Evolutionary conservation across 2,113 vertebrate species (phyloP), one percentile per base, ranked within the genome.

Genomic region (Dasyprocta punctata): DNA sequence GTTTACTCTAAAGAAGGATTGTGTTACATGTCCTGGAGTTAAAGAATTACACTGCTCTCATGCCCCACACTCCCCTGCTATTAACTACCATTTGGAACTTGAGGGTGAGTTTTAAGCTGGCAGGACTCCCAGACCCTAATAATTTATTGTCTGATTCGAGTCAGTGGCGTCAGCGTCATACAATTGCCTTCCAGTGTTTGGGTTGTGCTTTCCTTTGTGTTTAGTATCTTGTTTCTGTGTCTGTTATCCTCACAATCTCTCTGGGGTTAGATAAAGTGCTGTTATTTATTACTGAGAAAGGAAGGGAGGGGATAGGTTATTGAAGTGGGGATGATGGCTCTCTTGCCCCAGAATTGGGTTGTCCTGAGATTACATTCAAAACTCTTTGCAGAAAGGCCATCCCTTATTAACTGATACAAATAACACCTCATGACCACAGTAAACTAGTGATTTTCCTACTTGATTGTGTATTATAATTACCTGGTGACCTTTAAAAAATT

Each of bases 91-190:
- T 75, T 65, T 83, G 96, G 83, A 93, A 85, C 61, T 86, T 92
- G n/a, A 30, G 83, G 5, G 5, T 92, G 52, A 89, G 30, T 85
- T 93, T 80, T 85, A 90, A 90, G 36, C 69, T 95, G 96, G 96
- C 75, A 7, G 80, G 44, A 73, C 77, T 83, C 83, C 95, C 67
- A 22, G 44, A 89, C 71, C 49, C 82, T 5, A 28, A 7, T 80
- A 28, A 94, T 85, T 20, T 58, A 63, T 49, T 56, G 54, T 93
- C 65, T 80, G 26, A 22, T 67, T 93, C 3, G 28, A 28, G 5
- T 8, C n/a, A 2, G 41, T 38, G 58, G 58, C 80, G 28, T 69
- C 17, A 30, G 41, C 47, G n/a, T 33, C 63, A 49, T 85, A 13
- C 65, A 63, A 2, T 80, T 88, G 3, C 69, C 94, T 71, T 61